These are phyloP conservation scores for Apostichopus parvimensis DNA, from an alignment of 35 echinoderm and acorn worm species.

Conservation along the genomic window DNA sequence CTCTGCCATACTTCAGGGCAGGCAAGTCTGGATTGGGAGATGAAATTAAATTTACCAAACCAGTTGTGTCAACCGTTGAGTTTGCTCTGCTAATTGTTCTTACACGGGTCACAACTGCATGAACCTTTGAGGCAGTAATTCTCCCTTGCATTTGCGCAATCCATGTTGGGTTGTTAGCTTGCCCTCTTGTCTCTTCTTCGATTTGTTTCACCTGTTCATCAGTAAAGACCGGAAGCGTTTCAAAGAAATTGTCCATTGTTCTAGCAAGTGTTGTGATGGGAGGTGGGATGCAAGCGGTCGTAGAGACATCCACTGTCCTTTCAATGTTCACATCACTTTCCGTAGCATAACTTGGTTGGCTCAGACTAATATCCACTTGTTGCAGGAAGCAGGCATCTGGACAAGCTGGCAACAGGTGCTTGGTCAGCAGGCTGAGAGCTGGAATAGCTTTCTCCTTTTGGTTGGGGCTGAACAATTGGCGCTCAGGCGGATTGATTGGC, in stretches of 20 bases:
- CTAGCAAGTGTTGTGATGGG: neutral
- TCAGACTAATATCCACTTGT: neutral
- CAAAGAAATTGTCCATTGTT: neutral
- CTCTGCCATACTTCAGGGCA: no score
- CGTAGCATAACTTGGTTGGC: neutral
- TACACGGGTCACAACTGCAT: conserved; percentile 50
- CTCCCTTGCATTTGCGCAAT: conserved; percentile 4
- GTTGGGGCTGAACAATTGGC: conserved; percentile 8
- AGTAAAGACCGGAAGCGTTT: conserved; percentile 2
- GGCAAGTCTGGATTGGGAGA: neutral
- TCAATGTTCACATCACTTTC: conserved; percentile 1
- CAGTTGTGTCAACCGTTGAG: no score
- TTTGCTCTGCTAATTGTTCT: conserved; percentile 22
- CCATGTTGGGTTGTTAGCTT: conserved; percentile 58
- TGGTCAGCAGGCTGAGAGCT: neutral
- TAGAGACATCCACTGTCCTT: neutral
- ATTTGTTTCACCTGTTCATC: conserved; percentile 33
- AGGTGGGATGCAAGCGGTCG: neutral
- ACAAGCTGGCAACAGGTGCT: conserved; percentile 6
- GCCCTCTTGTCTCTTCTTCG: conserved; percentile 64
- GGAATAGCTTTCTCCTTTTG: neutral
- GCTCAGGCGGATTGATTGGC: conserved; percentile 16
- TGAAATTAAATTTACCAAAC: no score
- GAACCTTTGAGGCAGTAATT: conserved; percentile 56
- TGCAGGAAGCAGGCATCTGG: neutral